Conservation (phyloP, 2,888 invertebrate species). For the Pharmacophagus antenor region DNA sequence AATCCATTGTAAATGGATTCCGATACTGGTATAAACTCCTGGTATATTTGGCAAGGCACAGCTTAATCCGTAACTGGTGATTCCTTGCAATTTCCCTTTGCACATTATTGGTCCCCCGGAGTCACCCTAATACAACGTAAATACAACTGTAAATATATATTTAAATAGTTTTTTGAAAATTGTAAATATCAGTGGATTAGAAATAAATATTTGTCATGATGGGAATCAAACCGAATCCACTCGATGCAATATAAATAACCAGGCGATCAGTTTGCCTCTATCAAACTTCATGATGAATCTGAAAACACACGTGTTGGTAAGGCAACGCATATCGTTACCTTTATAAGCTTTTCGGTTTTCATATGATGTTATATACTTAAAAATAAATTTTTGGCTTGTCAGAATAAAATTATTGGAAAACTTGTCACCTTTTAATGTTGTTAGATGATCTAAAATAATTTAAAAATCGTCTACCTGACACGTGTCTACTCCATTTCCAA, state of each 20-base stretch:
- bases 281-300: too few relatives aligned
- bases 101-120: conserved; percentile 72
- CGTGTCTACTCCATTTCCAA: conserved; percentile 62
- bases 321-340: too few relatives aligned
- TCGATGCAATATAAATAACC: too few relatives aligned
- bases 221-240: too few relatives aligned
- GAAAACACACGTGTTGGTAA: too few relatives aligned
- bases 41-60: conserved; percentile 62
- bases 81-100: conserved; percentile 51
- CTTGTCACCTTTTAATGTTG: not conserved
- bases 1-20: conserved; percentile 63
- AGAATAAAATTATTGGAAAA: too few relatives aligned
- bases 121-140: conserved; percentile 55
- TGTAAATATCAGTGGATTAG: too few relatives aligned
- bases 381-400: too few relatives aligned
- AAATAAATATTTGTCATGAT: too few relatives aligned
- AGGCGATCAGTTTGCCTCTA: too few relatives aligned
- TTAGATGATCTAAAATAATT: not conserved
- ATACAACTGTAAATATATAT: not conserved
- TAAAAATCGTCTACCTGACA: conserved; percentile 56
- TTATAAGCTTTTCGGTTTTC: too few relatives aligned
- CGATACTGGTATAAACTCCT: conserved; percentile 65
- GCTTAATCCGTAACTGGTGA: conserved; percentile 68
- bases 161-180: not conserved
- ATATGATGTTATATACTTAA: too few relatives aligned